A percentile compares a stretch with the other conserved stretches of the same genome.
Evolutionary conservation across 2,888 invertebrate species (phyloP).

Genomic region (Apocheima hispidaria): DNA sequence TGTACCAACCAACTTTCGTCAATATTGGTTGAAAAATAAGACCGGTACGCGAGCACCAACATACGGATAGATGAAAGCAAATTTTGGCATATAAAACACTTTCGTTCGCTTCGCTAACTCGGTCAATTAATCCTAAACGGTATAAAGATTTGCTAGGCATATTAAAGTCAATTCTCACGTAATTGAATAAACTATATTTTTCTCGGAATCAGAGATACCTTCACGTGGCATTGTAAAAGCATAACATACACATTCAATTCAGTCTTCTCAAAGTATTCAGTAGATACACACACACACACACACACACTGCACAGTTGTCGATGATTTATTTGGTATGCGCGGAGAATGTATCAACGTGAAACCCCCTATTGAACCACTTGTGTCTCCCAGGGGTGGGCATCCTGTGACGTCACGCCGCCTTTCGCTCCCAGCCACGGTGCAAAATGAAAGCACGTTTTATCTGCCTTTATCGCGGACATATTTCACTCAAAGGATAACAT

Average conservation of each 20-base stretch:
- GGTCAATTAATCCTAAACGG: too few species aligned
- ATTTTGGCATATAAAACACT: too few species aligned
- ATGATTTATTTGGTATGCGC: conserved; percentile 59
- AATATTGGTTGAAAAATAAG: too few species aligned
- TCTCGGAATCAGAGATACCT: conserved; percentile 20
- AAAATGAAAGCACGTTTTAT: conserved; percentile 71
- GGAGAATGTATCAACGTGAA: conserved; percentile 45
- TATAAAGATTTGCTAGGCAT: too few species aligned
- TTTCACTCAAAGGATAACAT: conserved; percentile 62
- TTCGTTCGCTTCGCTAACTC: too few species aligned
- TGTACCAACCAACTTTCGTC: too few species aligned
- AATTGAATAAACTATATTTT: neutral
- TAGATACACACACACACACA: conserved; percentile 32
- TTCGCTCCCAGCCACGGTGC: conserved; percentile 64
- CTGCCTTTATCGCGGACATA: conserved; percentile 64
- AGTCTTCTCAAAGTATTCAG: too few species aligned
- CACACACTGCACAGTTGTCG: conserved; percentile 45
- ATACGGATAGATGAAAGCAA: too few species aligned
- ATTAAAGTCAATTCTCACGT: neutral
- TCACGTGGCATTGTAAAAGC: conserved; percentile 40
- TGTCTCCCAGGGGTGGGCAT: conserved; percentile 33
- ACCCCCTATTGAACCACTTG: conserved; percentile 31
- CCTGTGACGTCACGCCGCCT: conserved; percentile 64
- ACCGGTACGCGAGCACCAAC: too few species aligned
- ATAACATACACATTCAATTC: conserved; percentile 13